Evolutionary conservation across 2,888 invertebrate genomes (phyloP), one percentile per base, ranked within the genome.

Genomic region (Cryptocheilus praepositus): DNA sequence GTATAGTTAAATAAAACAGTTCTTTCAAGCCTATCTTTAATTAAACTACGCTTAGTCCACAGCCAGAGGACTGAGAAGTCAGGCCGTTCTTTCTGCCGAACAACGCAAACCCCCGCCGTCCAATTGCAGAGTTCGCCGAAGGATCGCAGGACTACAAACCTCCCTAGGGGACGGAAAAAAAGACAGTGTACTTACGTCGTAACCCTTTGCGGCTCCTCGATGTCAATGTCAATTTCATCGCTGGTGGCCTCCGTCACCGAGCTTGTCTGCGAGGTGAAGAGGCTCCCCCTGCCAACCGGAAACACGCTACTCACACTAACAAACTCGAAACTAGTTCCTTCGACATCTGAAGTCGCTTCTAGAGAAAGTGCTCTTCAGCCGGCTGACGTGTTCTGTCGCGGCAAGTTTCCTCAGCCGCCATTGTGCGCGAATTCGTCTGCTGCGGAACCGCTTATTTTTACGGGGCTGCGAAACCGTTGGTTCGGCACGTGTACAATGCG

Each of bases 181-280:
- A 36, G 36, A 11, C 36, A 5, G 13, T 8, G 22, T 76, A 90
- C 91, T 91, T 89, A 93, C 93, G 90, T 92, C 67, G 93, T 93
- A 66, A 93, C 92, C 81, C 93, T 89, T 63, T 92, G 93, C 66
- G 93, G 92, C 85, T 93, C 93, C 67, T 89, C 89, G 70, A 89
- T 89, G 85, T 91, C 90, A 69, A 91, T 89, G 85, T 93, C 93
- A 75, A 93, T 92, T 83, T 93, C 93, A 82, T 93, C 93, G 79
- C 93, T 93, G 52, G 93, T 92, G 53, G 93, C 93, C 87, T 93
- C 93, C 18, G 93, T 93, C 55, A 93, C 92, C 53, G 93, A 93
- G 87, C 93, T 93, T 45, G 92, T 92, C 88, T 93, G 93, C 66
- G 87, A 87, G 63, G 87, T 86, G 79, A 87, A 87, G 68, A 87